Conservation (phyloP, 2,113 vertebrate species). For the Percopsis transmontana region DNA sequence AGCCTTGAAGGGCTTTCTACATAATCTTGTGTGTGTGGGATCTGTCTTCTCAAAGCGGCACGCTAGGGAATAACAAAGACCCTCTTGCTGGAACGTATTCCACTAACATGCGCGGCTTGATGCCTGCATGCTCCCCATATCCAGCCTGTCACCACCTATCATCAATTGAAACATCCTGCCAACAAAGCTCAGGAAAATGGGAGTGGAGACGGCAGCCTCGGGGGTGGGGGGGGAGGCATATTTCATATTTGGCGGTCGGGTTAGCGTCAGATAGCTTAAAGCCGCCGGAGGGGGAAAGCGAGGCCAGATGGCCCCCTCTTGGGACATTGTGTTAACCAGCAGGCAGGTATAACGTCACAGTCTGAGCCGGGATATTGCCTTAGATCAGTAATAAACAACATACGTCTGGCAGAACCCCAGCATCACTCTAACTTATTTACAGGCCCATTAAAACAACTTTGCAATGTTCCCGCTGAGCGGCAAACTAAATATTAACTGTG, state of each 20-base stretch:
- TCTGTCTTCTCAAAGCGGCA: no score
- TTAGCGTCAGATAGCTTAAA: conserved; percentile 43
- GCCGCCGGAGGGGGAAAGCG: conserved; percentile 25
- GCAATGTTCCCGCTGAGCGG: no score
- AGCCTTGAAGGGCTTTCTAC: no score
- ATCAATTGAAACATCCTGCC: conserved; percentile 17
- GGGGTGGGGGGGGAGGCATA: conserved; percentile 21
- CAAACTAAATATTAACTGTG: no score
- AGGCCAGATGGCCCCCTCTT: conserved; percentile 24
- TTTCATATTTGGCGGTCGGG: conserved; percentile 17
- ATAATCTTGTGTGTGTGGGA: no score
- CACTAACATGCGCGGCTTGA: conserved; percentile 28
- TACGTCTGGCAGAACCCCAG: no score
- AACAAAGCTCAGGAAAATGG: conserved; percentile 31
- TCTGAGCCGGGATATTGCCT: conserved; percentile 18
- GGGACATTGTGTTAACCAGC: conserved; percentile 20
- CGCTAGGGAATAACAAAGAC: no score
- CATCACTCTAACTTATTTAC: no score
- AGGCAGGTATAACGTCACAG: conserved; percentile 16
- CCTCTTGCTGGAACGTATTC: not conserved
- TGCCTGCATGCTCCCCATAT: conserved; percentile 8
- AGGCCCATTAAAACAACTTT: no score
- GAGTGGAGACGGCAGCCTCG: conserved; percentile 20
- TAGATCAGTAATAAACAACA: not conserved
- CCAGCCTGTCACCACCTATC: conserved; percentile 20